Base-by-base conservation (phyloP, 2,113 vertebrate species). In the Nothoprocta pentlandii region DNA sequence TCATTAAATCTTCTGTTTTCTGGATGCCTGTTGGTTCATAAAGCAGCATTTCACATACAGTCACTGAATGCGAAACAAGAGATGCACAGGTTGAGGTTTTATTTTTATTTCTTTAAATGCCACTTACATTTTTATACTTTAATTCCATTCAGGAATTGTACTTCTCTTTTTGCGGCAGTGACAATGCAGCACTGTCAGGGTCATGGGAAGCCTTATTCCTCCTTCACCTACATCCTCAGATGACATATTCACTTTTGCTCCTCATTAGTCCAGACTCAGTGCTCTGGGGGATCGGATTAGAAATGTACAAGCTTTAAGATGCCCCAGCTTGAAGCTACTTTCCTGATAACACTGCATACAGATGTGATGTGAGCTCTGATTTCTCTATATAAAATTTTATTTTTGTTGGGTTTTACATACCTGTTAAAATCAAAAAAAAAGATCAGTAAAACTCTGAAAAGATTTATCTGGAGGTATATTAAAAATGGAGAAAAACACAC, bases 231-330 rank as follows among this genome's bases (percentile, higher is more conserved):
- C 82, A 54, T 5, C n/a, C 71, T 83, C 80, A 70, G 63, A 59
- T 90, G 92, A 90, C 82, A 93, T 25, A 77, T 20, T 83, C 85
- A 78, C 68, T 90, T 90, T 83, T 84, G 92, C 56, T 94, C 80
- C 90, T 95, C 90, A 34, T 95, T 93, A 96, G 92, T 70, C 73
- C 64, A 68, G 51, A 51, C 87, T 85, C 79, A 93, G 3, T 1
- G 3, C 79, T 74, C 89, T 3, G 0, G 68, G 87, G 44, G 73
- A 85, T 64, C 58, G 67, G 82, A 92, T 88, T 74, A 93, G 87
- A 86, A 94, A 94, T 56, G 82, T 88, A 88, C 90, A 83, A 67
- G 69, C n/a, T 87, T 77, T 83, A 78, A 1, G 16, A 90, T 10
- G 19, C 56, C 15, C 12, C 69, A 78, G 82, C 83, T 63, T 63